These are phyloP conservation scores for Zaprionus kolodkinae DNA, from an alignment of 1,140 invertebrate species.

Conservation along the genomic window DNA sequence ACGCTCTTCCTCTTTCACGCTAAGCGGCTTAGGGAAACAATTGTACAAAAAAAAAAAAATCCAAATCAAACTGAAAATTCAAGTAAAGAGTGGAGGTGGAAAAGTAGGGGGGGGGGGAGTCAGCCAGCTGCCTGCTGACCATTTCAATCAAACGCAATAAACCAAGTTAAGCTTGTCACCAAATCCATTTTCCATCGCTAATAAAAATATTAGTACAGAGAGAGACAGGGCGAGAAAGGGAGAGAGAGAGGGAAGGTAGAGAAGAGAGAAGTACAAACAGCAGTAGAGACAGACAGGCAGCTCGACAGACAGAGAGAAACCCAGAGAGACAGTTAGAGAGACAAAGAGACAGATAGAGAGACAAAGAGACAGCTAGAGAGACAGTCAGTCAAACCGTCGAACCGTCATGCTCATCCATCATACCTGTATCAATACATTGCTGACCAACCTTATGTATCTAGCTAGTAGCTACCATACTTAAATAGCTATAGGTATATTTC, in stretches of 20 bases:
- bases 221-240: not conserved
- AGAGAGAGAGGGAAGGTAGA: too few relatives aligned
- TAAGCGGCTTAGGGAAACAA: constrained; percentile 59
- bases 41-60: constrained; percentile 41
- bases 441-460: not conserved
- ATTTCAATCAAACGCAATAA: constrained; percentile 66
- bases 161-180: constrained; percentile 63
- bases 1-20: constrained; percentile 11
- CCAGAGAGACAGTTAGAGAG: not conserved
- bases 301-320: not conserved
- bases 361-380: not conserved
- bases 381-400: not conserved
- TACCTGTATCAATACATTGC: constrained; percentile 5
- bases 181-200: constrained; percentile 60
- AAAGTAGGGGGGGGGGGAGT: not conserved
- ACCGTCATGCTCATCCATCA: not conserved
- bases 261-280: not conserved
- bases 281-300: not conserved
- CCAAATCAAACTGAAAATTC: constrained; percentile 22
- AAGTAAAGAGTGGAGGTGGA: constrained; percentile 15
- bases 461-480: not conserved
- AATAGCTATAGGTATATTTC: constrained; percentile 10
- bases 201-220: constrained; percentile 69
- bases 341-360: not conserved
- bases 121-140: not conserved